phyloP scores from a whole-genome alignment of 2,888 invertebrate species.

The Drosophila picticornis region DNA sequence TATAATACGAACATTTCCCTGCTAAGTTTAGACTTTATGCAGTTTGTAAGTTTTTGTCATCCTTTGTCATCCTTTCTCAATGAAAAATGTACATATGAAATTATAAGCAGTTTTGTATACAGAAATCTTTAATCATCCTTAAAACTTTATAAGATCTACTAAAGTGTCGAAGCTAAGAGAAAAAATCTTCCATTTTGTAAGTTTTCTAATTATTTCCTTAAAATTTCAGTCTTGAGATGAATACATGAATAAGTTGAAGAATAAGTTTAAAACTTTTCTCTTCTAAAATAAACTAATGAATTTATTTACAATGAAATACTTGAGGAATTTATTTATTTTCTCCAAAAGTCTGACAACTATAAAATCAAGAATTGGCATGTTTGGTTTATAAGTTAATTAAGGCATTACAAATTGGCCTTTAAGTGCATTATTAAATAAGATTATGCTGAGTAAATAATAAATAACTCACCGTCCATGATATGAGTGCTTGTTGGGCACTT shows the following conservation, averaged over 20 bases:
- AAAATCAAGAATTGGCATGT: background rate
- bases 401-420: background rate
- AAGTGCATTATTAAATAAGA: background rate
- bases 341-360: background rate
- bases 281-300: background rate
- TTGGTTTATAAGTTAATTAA: background rate
- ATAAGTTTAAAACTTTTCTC: background rate
- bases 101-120: background rate
- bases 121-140: background rate
- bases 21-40: background rate
- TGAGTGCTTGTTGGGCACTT: background rate
- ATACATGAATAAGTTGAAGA: background rate
- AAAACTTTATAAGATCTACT: background rate
- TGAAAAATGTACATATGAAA: background rate
- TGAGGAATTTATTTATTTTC: background rate
- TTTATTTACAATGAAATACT: background rate
- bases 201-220: background rate
- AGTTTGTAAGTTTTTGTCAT: background rate
- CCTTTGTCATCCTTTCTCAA: too few relatives aligned
- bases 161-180: background rate
- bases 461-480: slow-evolving; percentile 44
- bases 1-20: background rate
- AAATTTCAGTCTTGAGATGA: background rate
- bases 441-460: background rate
- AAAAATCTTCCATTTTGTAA: background rate